Conservation (phyloP, 2,888 invertebrate genomes). For the Phrixothrix hirtus region DNA sequence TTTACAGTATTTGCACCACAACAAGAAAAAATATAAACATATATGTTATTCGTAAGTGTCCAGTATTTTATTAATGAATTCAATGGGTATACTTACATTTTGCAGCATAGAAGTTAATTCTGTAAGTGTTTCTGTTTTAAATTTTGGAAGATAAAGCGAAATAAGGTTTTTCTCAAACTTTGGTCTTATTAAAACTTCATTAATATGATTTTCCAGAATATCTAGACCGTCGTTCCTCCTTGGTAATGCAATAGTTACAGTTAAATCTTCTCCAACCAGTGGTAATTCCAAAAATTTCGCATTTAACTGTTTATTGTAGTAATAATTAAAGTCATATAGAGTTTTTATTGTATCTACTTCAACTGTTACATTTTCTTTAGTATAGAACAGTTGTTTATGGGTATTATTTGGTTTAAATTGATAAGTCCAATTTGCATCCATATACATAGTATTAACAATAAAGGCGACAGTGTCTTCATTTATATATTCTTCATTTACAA, state of each 20-base stretch:
- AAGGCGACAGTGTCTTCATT: conserved; percentile 40
- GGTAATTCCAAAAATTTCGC: conserved; percentile 46
- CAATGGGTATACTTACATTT: conserved; percentile 62
- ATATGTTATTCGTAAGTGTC: too few relatives aligned
- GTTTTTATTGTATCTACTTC: conserved; percentile 44
- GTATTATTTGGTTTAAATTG: conserved; percentile 36
- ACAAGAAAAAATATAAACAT: too few relatives aligned
- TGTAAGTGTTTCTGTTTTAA: conserved; percentile 34
- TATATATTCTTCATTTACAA: conserved; percentile 40
- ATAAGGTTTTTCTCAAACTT: conserved; percentile 22
- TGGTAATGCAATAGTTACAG: conserved; percentile 36
- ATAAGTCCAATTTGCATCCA: conserved; percentile 44
- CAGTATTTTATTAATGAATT: too few relatives aligned
- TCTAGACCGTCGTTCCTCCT: conserved; percentile 28
- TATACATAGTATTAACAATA: conserved; percentile 50
- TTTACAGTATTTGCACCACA: too few relatives aligned
- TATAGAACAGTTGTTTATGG: conserved; percentile 38
- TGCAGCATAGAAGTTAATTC: conserved; percentile 62
- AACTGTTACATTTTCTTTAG: conserved; percentile 29
- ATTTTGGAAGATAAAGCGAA: conserved; percentile 35
- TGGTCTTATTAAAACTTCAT: conserved; percentile 20
- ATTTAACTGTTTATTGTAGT: conserved; percentile 40
- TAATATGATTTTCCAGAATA: conserved; percentile 21
- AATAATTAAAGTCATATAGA: conserved; percentile 42
- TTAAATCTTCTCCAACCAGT: conserved; percentile 33